Evolutionary conservation across 2,888 invertebrate genomes (phyloP), one percentile per base, ranked within the genome.

Genomic region (Piscicola geometra): DNA sequence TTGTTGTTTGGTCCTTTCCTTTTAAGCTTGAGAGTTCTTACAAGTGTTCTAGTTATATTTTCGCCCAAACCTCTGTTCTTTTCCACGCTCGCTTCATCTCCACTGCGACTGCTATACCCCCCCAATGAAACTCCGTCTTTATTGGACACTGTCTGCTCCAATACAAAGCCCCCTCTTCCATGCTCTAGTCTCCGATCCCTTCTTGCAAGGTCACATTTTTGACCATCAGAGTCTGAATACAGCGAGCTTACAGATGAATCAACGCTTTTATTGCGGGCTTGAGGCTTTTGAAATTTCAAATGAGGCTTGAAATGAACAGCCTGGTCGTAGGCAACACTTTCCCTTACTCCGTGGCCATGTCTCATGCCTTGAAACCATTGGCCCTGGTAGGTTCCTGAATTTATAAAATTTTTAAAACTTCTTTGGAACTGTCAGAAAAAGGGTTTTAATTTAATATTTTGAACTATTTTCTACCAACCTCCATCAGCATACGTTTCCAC

Each of bases 401-500:
- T 25, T 3, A 21, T 56, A 56, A 56, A 47, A 47, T 47, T 47
- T 47, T 47, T 15, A 47, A 47, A 47, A 47, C 50, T 21, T 47
- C 21, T 9, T 47, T n/a, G n/a, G n/a, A n/a, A n/a, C n/a, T n/a
- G n/a, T n/a, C n/a, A n/a, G n/a, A n/a, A n/a, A n/a, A 47, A 47
- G 9, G 21, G 9, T 47, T 47, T 47, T 21, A 47, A 47, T 15
- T 47, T 47, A 15, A 47, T 47, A 15, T 47, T 47, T 47, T 21
- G 12, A 47, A 47, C 50, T 15, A 47, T 15, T 56, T 56, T 56
- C 60, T 18, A 56, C 3, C 91, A 87, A 97, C 98, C 98, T 87
- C 96, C 95, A 88, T 99, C 99, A 77, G 97, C 97, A 86, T 99
- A 99, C 78, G 96, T 97, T 88, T 99, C 99, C 71, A 96, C 96